Evolutionary conservation across 92 coral and sea anemone genomes (phyloP).

Genomic region (Montipora capitata): DNA sequence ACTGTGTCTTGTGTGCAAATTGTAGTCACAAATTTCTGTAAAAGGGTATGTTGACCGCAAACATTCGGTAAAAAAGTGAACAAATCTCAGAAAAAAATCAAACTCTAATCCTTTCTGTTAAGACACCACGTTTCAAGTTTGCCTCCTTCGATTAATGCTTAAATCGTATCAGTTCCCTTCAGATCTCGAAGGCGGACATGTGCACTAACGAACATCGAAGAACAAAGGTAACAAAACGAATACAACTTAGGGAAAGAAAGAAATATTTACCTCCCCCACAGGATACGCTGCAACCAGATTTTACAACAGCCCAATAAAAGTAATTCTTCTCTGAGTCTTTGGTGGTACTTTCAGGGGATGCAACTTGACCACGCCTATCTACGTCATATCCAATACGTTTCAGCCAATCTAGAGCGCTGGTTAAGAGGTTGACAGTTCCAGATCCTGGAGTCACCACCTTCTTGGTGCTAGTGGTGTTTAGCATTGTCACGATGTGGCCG

Average conservation of each 20-base stretch:
- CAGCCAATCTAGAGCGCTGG: constrained; percentile 84
- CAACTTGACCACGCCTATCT: constrained; percentile 87
- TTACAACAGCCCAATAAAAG: constrained; percentile 96
- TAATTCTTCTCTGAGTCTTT: constrained; percentile 78
- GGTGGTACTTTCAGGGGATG: constrained; percentile 78
- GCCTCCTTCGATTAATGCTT: too few relatives aligned
- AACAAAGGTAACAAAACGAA: too few relatives aligned
- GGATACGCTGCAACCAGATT: constrained; percentile 93
- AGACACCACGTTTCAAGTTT: too few relatives aligned
- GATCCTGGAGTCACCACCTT: constrained; percentile 80
- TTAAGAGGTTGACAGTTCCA: constrained; percentile 61
- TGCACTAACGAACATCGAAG: too few relatives aligned
- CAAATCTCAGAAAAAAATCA: not conserved
- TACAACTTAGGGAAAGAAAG: too few relatives aligned
- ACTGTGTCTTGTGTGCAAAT: too few relatives aligned
- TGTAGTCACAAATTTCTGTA: too few relatives aligned
- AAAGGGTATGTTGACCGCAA: too few relatives aligned
- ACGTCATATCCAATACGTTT: constrained; percentile 91
- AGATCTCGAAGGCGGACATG: too few relatives aligned
- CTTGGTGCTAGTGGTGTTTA: constrained; percentile 81
- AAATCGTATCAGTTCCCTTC: too few relatives aligned
- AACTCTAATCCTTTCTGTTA: not conserved
- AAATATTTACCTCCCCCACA: constrained; percentile 93
- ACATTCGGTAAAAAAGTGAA: not conserved
- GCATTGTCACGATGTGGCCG: constrained; percentile 46